phyloP scores from a whole-genome alignment of 23 tunicate genomes.

The Phallusia fumigata region DNA sequence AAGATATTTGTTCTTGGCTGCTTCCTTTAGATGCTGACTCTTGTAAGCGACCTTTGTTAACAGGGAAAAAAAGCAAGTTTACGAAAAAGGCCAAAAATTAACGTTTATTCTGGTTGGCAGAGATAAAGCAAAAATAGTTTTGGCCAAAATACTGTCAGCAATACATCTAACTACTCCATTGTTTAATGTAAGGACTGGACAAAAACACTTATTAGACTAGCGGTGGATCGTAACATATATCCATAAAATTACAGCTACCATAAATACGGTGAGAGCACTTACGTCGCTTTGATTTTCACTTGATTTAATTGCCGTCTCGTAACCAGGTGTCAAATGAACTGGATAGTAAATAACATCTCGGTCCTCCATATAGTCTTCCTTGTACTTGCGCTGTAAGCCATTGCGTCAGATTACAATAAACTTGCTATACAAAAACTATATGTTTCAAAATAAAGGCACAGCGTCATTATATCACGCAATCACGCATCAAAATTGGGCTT shows the following conservation, averaged over 20 bases:
- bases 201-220: not conserved
- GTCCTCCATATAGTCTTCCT: slow-evolving; percentile 89
- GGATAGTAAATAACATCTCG: slow-evolving; percentile 82
- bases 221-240: too few species aligned
- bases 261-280: slow-evolving; percentile 5
- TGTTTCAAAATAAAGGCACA: too few species aligned
- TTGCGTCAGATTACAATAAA: too few species aligned
- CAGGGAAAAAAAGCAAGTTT: not conserved
- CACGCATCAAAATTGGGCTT: too few species aligned
- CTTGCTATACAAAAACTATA: too few species aligned
- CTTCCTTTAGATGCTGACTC: slow-evolving; percentile 41
- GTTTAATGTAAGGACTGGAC: not conserved
- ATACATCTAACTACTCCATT: too few species aligned
- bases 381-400: slow-evolving; percentile 55
- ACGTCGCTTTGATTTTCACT: slow-evolving; percentile 77
- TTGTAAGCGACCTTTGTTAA: slow-evolving; percentile 52
- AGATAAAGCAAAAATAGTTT: too few species aligned
- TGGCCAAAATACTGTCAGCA: not conserved
- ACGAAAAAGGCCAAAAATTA: too few species aligned
- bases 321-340: slow-evolving; percentile 92
- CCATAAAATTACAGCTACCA: not conserved
- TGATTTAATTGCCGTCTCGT: slow-evolving; percentile 89
- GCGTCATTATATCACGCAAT: too few species aligned
- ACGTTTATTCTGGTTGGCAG: too few species aligned
- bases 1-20: slow-evolving; percentile 48